Base-by-base conservation (phyloP, 2,888 invertebrate species). In the Morpho deidamia region DNA sequence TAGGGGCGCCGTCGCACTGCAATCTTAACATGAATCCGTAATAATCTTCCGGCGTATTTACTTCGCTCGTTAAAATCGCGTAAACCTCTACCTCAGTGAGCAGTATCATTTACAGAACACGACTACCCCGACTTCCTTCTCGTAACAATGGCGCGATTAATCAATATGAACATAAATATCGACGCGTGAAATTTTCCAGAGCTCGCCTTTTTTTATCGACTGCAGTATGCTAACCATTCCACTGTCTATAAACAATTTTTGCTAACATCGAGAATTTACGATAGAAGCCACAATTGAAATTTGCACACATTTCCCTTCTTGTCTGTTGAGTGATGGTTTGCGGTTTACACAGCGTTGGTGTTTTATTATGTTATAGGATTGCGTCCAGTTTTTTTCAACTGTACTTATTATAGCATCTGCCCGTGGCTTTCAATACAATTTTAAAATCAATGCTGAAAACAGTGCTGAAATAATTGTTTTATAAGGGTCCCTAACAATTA, bases 91-190 rank as follows among this genome's bases (percentile, higher is more conserved):
- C 65, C 63, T 62, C 59, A 62, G 63, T 59, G 62, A 70, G 64
- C 69, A 67, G 68, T 66, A 69, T 71, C 69, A 70, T 63, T 61
- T 64, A 45, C 61, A 60, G 64, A 64, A 46, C 44, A 47, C 42
- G 44, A 37, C 45, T 45, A 53, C 51, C 56, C 59, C 55, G 63
- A 59, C 62, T 65, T 64, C 67, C 42, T 44, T 38, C 66, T 66
- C 58, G 66, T 76, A 68, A 86, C 84, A 87, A 87, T 85, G 73
- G 70, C 73, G 72, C 74, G 60, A 82, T 88, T 79, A 83, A 85
- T 87, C 85, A 81, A 69, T 72, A 56, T 60, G 60, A 66, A 64
- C 77, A 68, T 85, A 81, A 83, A 83, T 80, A 83, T 78, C 78
- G 70, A 71, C 76, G 66, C 56, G 68, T 81, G 83, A 85, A 67